Evolutionary conservation across 1,140 invertebrate genomes (phyloP).

Genomic region (Drosophila jambulina): DNA sequence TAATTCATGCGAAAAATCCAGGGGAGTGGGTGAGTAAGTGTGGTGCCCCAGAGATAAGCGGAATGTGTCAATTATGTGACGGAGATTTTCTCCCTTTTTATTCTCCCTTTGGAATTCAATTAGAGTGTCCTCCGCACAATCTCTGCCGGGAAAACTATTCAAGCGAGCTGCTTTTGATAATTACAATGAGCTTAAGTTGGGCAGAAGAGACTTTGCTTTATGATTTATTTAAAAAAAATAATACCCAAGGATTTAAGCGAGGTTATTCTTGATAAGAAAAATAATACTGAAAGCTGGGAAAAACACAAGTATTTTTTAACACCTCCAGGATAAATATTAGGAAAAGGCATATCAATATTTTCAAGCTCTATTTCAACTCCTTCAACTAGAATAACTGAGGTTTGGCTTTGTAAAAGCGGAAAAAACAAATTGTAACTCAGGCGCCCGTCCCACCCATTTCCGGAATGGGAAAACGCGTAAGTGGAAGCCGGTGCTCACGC

Average conservation of each 20-base stretch:
- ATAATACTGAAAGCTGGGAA: too few relatives aligned
- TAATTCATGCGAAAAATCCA: constrained; percentile 5
- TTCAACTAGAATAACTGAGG: not conserved
- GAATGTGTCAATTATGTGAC: constrained; percentile 31
- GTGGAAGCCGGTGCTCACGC: constrained; percentile 8
- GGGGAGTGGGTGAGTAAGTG: not conserved
- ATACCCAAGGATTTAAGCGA: not conserved
- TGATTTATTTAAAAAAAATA: not conserved
- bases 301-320: not conserved
- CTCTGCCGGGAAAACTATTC: constrained; percentile 10
- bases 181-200: not conserved
- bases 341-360: not conserved
- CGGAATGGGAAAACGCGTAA: constrained; percentile 11
- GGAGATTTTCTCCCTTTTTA: constrained; percentile 12
- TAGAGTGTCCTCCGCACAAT: not conserved
- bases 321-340: not conserved
- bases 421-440: constrained; percentile 60
- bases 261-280: not conserved
- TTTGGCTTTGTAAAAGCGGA: constrained; percentile 27
- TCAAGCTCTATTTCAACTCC: not conserved
- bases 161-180: constrained; percentile 17
- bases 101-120: constrained; percentile 15
- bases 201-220: not conserved
- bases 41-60: constrained; percentile 1
- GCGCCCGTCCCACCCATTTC: not conserved